Base-by-base conservation (phyloP, 2,797 vertebrate species). In the Malurus leucopterus region DNA sequence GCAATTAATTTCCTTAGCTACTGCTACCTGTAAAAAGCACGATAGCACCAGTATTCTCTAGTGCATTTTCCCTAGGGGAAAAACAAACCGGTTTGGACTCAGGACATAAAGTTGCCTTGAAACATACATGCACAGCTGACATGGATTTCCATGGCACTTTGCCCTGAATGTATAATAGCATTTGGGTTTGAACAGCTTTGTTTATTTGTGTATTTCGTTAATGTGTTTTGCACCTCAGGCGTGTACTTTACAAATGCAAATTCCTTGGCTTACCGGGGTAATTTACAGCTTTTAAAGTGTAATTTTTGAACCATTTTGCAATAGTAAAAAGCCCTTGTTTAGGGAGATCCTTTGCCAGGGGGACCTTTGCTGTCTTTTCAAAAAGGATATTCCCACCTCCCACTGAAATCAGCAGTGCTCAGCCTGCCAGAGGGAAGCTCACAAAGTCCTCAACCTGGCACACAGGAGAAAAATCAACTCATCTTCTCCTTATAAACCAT, bases 211-310 rank as follows among this genome's bases (percentile, higher is more conserved):
- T 84, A 16, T 90, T 91, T 82, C 86, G 71, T 76, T 93, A 94
- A 93, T 92, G 92, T 82, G 86, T 88, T 95, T 89, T 89, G 72
- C 87, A 92, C 95, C 93, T 94, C 91, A 69, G 94, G 95, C 94
- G 2, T 94, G 94, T 95, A 88, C 95, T 95, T 95, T 92, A 94
- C 92, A 95, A 82, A 95, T 95, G 91, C 84, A 94, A 95, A 95
- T 95, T 95, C 92, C 78, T 92, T 93, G 89, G 88, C 92, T 95
- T 92, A 71, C 85, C 91, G 77, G 55, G 57, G 83, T 95, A 92
- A 94, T 93, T 93, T 84, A 91, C 0, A 0, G 77, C 86, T 91
- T 93, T 92, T 84, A 93, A 84, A 92, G 74, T 73, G 78, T 93
- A 92, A 93, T 94, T 93, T 93, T 58, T 79, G 50, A 74, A 69